phyloP scores from a whole-genome alignment of 2,113 vertebrate genomes.

The Rhegmatorhina hoffmannsi region DNA sequence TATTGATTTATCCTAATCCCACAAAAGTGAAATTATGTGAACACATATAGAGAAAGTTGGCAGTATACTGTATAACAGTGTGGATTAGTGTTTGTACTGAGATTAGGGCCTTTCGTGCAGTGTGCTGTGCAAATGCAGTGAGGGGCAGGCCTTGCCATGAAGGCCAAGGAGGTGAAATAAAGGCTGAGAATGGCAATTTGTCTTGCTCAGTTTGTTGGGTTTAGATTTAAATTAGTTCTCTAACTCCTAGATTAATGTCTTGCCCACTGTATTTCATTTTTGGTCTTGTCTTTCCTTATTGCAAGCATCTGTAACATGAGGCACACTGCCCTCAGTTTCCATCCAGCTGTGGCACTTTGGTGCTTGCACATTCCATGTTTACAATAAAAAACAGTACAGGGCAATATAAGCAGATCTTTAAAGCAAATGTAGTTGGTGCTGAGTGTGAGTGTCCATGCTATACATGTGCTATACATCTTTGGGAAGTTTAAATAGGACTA shows the following conservation, averaged over 20 bases:
- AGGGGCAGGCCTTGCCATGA: not conserved
- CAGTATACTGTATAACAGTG: not conserved
- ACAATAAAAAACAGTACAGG: not conserved
- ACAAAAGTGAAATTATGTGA: not conserved
- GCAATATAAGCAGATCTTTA: not conserved
- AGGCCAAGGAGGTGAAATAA: not conserved
- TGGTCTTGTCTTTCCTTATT: not conserved
- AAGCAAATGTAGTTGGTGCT: not conserved
- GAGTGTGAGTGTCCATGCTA: not conserved
- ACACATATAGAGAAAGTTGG: not conserved
- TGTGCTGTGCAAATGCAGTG: not conserved
- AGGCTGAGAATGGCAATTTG: not conserved
- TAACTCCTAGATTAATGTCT: not conserved
- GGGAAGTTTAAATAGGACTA: not conserved
- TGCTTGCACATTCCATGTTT: not conserved
- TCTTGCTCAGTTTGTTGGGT: not conserved
- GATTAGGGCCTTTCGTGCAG: not conserved
- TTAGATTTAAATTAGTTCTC: not conserved
- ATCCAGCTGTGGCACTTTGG: not conserved
- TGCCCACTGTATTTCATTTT: not conserved
- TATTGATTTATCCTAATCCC: not conserved
- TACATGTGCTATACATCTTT: not conserved
- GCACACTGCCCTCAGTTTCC: not conserved
- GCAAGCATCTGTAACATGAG: not conserved
- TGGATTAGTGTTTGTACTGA: not conserved